Conservation (phyloP, 2,888 invertebrate species). For the Tenthredo scrophulariae region DNA sequence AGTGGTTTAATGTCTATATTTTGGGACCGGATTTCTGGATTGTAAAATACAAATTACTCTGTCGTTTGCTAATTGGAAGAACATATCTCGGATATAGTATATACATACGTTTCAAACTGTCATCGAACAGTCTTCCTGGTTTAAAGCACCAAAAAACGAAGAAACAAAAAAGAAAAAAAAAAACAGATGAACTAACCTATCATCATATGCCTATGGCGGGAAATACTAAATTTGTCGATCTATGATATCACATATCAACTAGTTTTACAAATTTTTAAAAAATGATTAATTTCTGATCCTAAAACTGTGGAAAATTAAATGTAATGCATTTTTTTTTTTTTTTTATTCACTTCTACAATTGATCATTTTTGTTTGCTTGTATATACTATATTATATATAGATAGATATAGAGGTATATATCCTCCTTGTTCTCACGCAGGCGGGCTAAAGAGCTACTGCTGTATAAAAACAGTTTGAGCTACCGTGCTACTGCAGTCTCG, state of each 20-base stretch:
- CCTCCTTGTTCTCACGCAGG: constrained; percentile 1
- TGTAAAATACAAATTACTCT: constrained; percentile 41
- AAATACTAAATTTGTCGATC: not conserved
- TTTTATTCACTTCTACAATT: not conserved
- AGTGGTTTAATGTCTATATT: constrained; percentile 45
- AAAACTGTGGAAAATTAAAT: not conserved
- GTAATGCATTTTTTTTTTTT: not conserved
- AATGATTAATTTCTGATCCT: not conserved
- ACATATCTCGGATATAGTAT: constrained; percentile 11
- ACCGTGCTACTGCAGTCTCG: constrained; percentile 4
- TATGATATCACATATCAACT: too few species aligned
- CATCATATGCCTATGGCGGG: not conserved
- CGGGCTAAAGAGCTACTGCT: constrained; percentile 7
- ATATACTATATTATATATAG: too few species aligned
- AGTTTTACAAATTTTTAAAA: not conserved
- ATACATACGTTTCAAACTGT: not conserved
- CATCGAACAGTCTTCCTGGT: constrained; percentile 1
- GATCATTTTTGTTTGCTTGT: not conserved
- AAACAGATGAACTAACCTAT: not conserved
- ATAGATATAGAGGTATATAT: not conserved
- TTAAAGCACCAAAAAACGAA: not conserved
- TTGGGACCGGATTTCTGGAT: constrained; percentile 54
- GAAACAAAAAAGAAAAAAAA: too few species aligned
- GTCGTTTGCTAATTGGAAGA: constrained; percentile 45
- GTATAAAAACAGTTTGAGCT: constrained; percentile 22